phyloP scores from a whole-genome alignment of 2,113 vertebrate genomes.

The Neogale vison region DNA sequence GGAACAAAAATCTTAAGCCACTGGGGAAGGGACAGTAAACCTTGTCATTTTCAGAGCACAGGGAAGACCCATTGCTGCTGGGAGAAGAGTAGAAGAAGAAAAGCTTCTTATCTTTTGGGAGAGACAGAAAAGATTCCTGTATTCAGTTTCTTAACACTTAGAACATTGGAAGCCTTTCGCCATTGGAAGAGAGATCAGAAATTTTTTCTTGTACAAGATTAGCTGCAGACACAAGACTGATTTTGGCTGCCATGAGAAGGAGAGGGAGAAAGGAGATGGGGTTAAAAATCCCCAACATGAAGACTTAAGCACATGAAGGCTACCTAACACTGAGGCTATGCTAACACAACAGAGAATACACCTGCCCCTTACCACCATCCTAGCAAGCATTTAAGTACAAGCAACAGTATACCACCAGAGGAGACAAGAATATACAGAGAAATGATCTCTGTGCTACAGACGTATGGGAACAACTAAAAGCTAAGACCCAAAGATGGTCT shows the following conservation, averaged over 20 bases:
- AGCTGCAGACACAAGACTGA: not conserved
- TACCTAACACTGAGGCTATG: not conserved
- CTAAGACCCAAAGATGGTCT: not conserved
- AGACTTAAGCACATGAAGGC: not conserved
- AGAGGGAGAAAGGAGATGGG: not conserved
- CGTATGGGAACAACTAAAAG: not conserved
- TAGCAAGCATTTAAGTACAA: not conserved
- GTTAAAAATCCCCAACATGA: not conserved
- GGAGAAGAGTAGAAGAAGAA: not conserved
- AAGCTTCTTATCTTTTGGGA: not conserved
- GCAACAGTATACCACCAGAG: not conserved
- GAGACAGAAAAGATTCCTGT: not conserved
- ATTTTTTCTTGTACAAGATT: no score
- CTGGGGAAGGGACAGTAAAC: not conserved
- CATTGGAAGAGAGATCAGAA: not conserved
- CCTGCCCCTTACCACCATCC: not conserved
- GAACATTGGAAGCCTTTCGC: no score
- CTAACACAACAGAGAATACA: not conserved
- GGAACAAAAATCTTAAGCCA: not conserved
- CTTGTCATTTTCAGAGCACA: not conserved
- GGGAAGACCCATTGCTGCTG: not conserved
- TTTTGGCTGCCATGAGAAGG: not conserved
- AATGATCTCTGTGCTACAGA: not conserved
- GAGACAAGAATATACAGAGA: not conserved
- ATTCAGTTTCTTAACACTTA: no score